Evolutionary conservation across 2,113 vertebrate species (phyloP), one percentile per base, ranked within the genome.

Genomic region (Barnardius zonarius): DNA sequence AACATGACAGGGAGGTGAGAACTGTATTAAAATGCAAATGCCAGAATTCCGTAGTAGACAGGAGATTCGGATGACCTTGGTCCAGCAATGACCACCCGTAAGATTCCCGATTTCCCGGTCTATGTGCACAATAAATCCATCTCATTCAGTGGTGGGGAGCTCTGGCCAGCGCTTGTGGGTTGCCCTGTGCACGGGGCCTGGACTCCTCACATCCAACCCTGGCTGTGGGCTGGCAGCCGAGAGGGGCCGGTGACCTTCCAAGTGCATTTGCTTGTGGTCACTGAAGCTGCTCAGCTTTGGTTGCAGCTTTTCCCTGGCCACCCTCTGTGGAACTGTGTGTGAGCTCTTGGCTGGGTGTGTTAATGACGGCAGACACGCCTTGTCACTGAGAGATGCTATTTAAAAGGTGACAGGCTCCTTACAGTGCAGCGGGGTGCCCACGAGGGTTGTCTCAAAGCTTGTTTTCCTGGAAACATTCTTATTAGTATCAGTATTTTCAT

Each of bases 61-160:
- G 72, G 54, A 51, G 64, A 8, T 24, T 37, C 2, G 3, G 22
- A 69, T 35, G 59, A 62, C 90, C 70, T 44, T 3, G 1, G 78
- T 76, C 37, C 5, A 25, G 51, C 57, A 61, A 7, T 10, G 70
- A 31, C 17, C 33, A 48, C 2, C 74, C 66, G 7, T 2, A 8
- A 8, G 30, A 30, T 37, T 30, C 62, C 48, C 48, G 4, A 0
- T 51, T 62, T 18, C 1, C 9, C 0, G 2, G 25, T 31, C 64
- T 5, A 1, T 9, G 14, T 39, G 49, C 12, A 4, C 5, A 17
- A 25, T 8, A 17, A 19, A 23, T 17, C 5, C 44, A 3, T 41
- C 63, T 35, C 10, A 0, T 5, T 23, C 3, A 6, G 61, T 74
- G n/a, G 35, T 13, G 41, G 15, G 48, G 18, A 57, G 55, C 74